Base-by-base conservation (phyloP, 2,888 invertebrate genomes). In the Onchidella celtica region DNA sequence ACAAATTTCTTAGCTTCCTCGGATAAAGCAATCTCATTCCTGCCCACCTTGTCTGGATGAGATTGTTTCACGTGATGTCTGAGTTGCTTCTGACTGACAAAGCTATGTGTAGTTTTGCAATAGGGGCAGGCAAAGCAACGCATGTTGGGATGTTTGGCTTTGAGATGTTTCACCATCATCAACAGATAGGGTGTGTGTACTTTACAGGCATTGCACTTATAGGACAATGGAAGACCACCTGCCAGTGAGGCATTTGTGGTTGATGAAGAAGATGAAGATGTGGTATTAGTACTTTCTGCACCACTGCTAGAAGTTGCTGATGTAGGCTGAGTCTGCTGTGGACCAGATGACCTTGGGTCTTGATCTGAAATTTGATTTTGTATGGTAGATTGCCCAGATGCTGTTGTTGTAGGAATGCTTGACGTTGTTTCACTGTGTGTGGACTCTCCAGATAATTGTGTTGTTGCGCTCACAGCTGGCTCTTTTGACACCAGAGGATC, bases 151-250 rank as follows among this genome's bases (percentile, higher is more conserved):
- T 90, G 90, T 34, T 85, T 80, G n/a, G 86, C 84, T 66, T 89
- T 84, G 74, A 90, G 82, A 83, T 90, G 90, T 59, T 88, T 88
- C 6, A 90, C 89, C 85, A 90, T 89, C 55, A 88, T 86, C 14
- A 88, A 86, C n/a, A 90, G 81, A n/a, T 88, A 81, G 3, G 90
- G 90, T 0, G 90, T 89, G 85, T 90, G 90, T 2, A 90, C 89
- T 78, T 87, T 89, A 84, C 90, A 90, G 68, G 86, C 88, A 78
- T 88, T 88, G 86, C 90, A 90, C 69, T 90, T 90, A 77, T 89
- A 90, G 6, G 81, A 81, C 55, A 81, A 32, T 87, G 89, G 81
- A 83, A 86, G 17, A 61, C 83, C 73, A 77, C 59, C 32, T 59
- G 75, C 77, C 77, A 81, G 38, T 82, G 76, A 38, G 78, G 66